Base-by-base conservation (phyloP, 2,888 invertebrate genomes). In the Tridacna crocea region DNA sequence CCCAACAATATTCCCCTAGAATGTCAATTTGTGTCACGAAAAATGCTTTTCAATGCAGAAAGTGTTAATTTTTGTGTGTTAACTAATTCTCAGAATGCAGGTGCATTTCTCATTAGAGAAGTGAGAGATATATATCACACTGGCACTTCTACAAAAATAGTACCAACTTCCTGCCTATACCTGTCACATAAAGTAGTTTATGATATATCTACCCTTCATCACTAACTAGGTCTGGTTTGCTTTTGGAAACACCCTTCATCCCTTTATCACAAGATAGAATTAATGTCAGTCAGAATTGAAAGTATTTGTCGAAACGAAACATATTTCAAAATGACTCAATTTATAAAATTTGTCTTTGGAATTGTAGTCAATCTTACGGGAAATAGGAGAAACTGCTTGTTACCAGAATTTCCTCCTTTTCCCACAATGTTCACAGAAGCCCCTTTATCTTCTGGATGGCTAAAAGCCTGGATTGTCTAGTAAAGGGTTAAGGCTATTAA, bases 81-180 rank as follows among this genome's bases (percentile, higher is more conserved):
- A 51, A 70, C 70, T 70, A 51, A 70, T 70, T 70, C 70, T 19
- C 24, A 36, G 51, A 70, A 70, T 70, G 70, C 70, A 70, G 70
- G 47, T 70, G 70, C 51, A 51, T 19, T 70, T 70, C 70, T 70
- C 70, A 51, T 70, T 51, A 70, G n/a, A 12, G 24, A 27, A 2
- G 70, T 22, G 46, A 51, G n/a, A 47, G 27, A 60, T 47, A 27
- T 36, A 60, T 12, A 36, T 27, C 60, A 60, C 15, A 46, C 66
- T 46, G 66, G 46, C 66, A 66, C 66, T 36, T 36, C 17, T 13
- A 66, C 66, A 66, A 66, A 36, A 19, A 36, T n/a, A 46, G 66
- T 66, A 46, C 55, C 55, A 55, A 15, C 15, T 55, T 15, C 55
- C 55, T 19, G 55, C n/a, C 13, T 11, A 66, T 12, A 66, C n/a